Evolutionary conservation across 2,888 invertebrate genomes (phyloP).

Genomic region (Pandemis cinnamomeana): DNA sequence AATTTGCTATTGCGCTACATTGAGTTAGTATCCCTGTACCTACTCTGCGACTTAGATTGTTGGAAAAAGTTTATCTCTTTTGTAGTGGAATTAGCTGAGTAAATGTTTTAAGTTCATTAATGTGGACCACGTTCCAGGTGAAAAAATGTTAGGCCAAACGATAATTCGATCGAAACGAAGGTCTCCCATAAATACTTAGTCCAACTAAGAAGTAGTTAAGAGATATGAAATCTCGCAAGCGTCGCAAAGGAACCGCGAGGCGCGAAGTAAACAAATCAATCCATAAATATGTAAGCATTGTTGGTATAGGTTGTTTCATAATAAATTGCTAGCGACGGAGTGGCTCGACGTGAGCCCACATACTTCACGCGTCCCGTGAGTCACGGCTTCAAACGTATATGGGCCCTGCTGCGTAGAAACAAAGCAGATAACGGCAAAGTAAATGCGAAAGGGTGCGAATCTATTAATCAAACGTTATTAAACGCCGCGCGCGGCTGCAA

Average conservation of each 20-base stretch:
- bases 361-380: constrained; percentile 2
- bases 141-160: no score
- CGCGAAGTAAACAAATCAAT: constrained; percentile 3
- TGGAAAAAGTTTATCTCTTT: neutral
- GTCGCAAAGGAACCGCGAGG: neutral
- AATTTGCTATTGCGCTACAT: neutral
- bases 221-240: neutral
- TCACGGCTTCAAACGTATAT: neutral
- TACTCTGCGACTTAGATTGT: neutral
- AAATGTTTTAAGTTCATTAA: neutral
- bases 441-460: neutral
- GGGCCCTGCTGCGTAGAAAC: neutral
- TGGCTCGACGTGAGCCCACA: neutral
- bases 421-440: neutral
- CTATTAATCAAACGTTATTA: constrained; percentile 26
- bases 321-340: constrained; percentile 2
- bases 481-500: constrained; percentile 18
- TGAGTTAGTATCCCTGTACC: neutral
- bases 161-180: no score
- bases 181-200: no score
- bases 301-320: constrained; percentile 1
- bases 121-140: no score
- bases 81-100: neutral
- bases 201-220: neutral
- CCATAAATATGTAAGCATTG: constrained; percentile 8